Base-by-base conservation (phyloP, 2,797 vertebrate genomes). In the Tapera naevia region DNA sequence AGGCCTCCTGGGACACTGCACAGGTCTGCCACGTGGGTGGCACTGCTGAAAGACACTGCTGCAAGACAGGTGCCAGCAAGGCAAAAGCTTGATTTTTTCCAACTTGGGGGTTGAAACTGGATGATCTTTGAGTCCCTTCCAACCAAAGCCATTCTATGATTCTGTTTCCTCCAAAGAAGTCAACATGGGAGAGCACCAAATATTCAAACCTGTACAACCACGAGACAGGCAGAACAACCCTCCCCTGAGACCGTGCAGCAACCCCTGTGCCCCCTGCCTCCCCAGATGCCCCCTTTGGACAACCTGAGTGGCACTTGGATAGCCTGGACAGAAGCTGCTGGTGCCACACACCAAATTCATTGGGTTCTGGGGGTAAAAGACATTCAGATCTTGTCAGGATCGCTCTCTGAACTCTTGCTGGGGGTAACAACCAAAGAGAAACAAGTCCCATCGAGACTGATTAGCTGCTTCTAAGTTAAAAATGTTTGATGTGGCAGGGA, bases 181-280 rank as follows among this genome's bases (percentile, higher is more conserved):
- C 1, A 51, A 32, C 41, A n/a, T 2, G 14, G 54, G 61, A 43
- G 13, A 71, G 2, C 21, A 15, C 3, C 64, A 50, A 3, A 32
- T 64, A 0, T 13, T 54, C 4, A 33, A 80, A 72, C 9, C 46
- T 8, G 39, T 48, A 67, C 33, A 28, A 16, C 11, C 37, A 25
- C 0, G 1, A n/a, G 30, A 32, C 5, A 25, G 0, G 2, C 28
- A 24, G 35, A 6, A 6, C 13, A 30, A 5, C 32, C 11, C 51
- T 17, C 4, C 22, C 39, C 60, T 7, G 50, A 28, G 48, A 37
- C 45, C 75, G 50, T 0, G 0, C 10, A 54, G 64, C 51, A 41
- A 9, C 18, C 41, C 32, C 60, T 2, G 3, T 1, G 17, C 22
- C 43, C 67, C 56, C 10, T 33, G 17, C 22, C 73, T 86, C 56